These are phyloP conservation scores for Calidris pugnax DNA, from an alignment of 2,113 vertebrate genomes.

Conservation along the genomic window DNA sequence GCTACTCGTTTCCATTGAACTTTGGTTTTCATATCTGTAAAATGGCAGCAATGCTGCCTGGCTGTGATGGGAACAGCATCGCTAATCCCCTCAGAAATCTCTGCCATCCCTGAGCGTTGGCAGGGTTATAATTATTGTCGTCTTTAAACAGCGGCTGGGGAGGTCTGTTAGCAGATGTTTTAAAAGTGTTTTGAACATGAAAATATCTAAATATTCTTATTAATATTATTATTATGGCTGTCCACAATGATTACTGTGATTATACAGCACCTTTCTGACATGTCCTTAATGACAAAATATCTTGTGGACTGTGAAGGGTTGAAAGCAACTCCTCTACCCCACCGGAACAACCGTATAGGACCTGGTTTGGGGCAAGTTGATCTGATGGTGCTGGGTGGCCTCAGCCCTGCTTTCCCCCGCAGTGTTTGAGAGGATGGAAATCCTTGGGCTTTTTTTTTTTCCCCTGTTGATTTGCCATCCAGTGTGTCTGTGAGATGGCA, in stretches of 20 bases:
- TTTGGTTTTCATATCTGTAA: background rate
- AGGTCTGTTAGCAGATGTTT: background rate
- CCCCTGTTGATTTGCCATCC: rapidly evolving
- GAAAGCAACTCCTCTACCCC: background rate
- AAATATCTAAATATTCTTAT: background rate
- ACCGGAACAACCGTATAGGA: background rate
- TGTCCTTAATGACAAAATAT: background rate
- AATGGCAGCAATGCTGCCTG: background rate
- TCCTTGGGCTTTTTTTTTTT: background rate
- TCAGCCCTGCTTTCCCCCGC: background rate
- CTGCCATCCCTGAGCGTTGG: background rate
- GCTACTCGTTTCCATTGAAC: rapidly evolving
- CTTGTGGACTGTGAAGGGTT: background rate
- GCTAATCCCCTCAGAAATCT: background rate
- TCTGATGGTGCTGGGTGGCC: background rate
- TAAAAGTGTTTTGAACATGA: background rate
- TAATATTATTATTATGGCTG: background rate
- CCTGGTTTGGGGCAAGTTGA: background rate
- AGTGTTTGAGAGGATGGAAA: background rate
- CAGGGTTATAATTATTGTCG: background rate
- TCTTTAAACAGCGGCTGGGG: background rate
- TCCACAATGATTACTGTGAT: background rate
- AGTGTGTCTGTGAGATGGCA: background rate
- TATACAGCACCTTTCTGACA: background rate
- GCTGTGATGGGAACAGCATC: background rate